phyloP scores from a whole-genome alignment of 1,140 invertebrate species.

The Drosophila suzukii region DNA sequence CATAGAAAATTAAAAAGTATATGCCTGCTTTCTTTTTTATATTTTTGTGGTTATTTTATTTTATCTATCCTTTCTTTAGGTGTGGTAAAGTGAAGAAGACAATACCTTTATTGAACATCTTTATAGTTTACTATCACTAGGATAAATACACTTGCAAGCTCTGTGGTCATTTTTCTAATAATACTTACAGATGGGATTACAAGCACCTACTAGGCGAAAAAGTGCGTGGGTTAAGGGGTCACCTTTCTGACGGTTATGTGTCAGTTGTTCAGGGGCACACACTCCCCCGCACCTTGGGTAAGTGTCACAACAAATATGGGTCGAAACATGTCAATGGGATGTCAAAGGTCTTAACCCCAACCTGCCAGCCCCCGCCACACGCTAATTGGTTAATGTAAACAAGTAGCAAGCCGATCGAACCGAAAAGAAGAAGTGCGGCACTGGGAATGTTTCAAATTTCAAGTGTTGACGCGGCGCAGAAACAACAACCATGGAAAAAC shows the following conservation, averaged over 20 bases:
- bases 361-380: constrained; percentile 22
- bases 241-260: background rate
- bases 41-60: no score
- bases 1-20: no score
- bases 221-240: background rate
- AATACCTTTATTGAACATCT: no score
- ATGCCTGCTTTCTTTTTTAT: no score
- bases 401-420: constrained; percentile 49
- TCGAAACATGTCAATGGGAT: constrained; percentile 70
- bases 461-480: constrained; percentile 73
- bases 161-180: background rate
- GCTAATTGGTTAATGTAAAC: constrained; percentile 83
- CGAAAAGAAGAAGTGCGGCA: constrained; percentile 25
- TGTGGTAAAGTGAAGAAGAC: no score
- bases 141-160: no score
- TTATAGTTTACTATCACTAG: no score
- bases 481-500: constrained; percentile 58
- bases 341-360: constrained; percentile 69
- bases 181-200: background rate
- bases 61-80: no score
- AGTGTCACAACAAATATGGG: constrained; percentile 78
- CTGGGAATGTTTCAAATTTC: constrained; percentile 75
- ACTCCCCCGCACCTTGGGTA: constrained; percentile 22
- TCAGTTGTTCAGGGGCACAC: constrained; percentile 23
- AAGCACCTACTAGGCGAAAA: constrained; percentile 1